phyloP scores from a whole-genome alignment of 2,888 invertebrate species.

The Ischnus inquisitorius region DNA sequence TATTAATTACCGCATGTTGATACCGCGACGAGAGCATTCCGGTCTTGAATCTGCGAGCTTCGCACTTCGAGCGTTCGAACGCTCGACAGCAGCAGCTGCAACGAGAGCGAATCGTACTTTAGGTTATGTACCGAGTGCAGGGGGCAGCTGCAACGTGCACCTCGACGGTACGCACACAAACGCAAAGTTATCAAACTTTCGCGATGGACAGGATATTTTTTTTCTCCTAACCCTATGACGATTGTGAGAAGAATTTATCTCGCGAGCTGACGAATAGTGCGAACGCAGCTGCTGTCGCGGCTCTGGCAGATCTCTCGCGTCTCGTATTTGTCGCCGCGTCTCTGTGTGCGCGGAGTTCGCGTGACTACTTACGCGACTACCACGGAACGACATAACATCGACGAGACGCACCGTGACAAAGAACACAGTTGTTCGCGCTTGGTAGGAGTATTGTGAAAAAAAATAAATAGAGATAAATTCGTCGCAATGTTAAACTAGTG shows the following conservation, averaged over 20 bases:
- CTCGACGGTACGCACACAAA: constrained; percentile 33
- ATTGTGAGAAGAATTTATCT: no score
- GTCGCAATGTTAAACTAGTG: neutral
- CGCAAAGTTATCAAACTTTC: neutral
- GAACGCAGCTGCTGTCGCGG: no score
- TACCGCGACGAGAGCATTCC: no score
- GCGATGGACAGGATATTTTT: neutral
- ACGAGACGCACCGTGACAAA: neutral
- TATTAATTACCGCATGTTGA: no score
- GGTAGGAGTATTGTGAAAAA: neutral
- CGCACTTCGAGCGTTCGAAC: neutral
- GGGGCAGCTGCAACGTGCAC: constrained; percentile 20
- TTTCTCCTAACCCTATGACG: no score
- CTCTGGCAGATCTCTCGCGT: no score
- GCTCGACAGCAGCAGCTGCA: neutral
- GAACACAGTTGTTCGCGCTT: neutral
- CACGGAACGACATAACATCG: neutral
- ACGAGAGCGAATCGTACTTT: neutral
- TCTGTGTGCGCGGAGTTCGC: no score
- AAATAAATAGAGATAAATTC: neutral
- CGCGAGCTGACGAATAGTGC: no score
- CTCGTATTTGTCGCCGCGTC: neutral
- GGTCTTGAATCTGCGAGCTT: no score
- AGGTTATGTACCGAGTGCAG: constrained; percentile 26
- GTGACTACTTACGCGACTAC: no score